Percentiles rank a stretch among this genome's conserved stretches.
phyloP scores from a whole-genome alignment of 2,888 invertebrate species.

The Ptycholaimellus sp. region DNA sequence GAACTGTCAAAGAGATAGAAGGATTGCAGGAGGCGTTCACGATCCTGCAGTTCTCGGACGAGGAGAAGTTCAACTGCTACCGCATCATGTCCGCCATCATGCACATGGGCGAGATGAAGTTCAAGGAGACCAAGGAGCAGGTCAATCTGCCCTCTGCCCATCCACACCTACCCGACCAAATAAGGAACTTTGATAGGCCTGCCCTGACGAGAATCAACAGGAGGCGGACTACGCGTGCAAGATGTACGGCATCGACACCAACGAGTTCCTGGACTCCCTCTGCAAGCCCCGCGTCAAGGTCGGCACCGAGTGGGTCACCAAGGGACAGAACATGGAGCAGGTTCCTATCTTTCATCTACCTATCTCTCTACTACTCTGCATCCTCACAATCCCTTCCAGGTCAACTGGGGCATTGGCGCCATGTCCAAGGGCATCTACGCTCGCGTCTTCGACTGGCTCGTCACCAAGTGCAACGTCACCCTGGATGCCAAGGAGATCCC shows the following conservation, averaged over 20 bases:
- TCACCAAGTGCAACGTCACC: slow-evolving; percentile 98
- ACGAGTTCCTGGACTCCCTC: slow-evolving; percentile 17
- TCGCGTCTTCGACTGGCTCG: slow-evolving; percentile 48
- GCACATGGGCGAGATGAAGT: slow-evolving; percentile 99
- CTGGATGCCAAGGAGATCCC: slow-evolving; percentile 28
- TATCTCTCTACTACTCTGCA: too few species aligned
- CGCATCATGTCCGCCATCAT: slow-evolving; percentile 89
- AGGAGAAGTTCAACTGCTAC: slow-evolving; percentile 89
- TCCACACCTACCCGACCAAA: too few species aligned
- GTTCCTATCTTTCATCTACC: slow-evolving; percentile 59
- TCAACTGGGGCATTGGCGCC: slow-evolving; percentile 33
- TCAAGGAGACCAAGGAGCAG: slow-evolving; percentile 99
- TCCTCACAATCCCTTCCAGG: too few species aligned
- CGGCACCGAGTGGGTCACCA: slow-evolving; percentile 31
- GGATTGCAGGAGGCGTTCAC: slow-evolving; percentile 99
- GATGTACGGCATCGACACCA: slow-evolving; percentile 16
- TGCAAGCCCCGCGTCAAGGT: slow-evolving; percentile 21
- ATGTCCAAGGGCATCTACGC: slow-evolving; percentile 31
- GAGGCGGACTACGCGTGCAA: slow-evolving; percentile 16
- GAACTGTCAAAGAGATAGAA: too few species aligned
- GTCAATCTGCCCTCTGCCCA: too few species aligned
- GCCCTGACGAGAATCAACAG: too few species aligned
- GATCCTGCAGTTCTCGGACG: slow-evolving; percentile 82
- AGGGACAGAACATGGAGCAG: slow-evolving; percentile 32
- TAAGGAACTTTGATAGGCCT: too few species aligned